Base-by-base conservation (phyloP, 1,140 invertebrate species). In the Drosophila willistoni region DNA sequence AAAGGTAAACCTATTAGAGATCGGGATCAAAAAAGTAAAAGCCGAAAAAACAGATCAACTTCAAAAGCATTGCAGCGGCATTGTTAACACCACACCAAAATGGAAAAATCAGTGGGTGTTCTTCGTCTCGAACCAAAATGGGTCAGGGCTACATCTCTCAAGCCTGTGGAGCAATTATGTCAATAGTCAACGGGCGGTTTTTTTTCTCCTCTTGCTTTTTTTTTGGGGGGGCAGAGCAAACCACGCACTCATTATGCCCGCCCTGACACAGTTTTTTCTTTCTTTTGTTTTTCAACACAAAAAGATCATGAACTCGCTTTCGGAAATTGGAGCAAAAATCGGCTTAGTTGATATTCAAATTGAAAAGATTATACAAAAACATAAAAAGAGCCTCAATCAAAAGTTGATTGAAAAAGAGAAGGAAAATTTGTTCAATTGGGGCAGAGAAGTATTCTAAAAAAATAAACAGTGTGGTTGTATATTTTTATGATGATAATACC, bases 231-330 rank as follows among this genome's bases (percentile, higher is more conserved):
- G 47, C 68, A 62, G 57, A 66, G 41, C 33, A 71, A 36, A 75
- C 71, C 74, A 77, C 71, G 71, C 61, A 75, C 81, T 85, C 81
- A 77, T 85, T 80, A 85, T 69, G 84, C 77, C 73, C 81, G 81
- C 81, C 59, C 71, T 84, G 81, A 83, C 81, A 81, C 66, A 83
- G 64, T 82, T 82, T 75, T 62, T 77, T 22, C 9, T 51, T 51
- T 51, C 44, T 51, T 51, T 51, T 10, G 44, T 51, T 47, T 47
- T 47, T 36, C 33, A 36, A 68, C 60, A 68, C 60, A 44, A 51
- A 60, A 64, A 81, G 81, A 73, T 85, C 83, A 71, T 87, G 82
- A 87, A 67, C 75, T 77, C 59, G 54, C 71, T 56, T 56, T 62
- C 36, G 12, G 51, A 64, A 64, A 56, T 47, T 42, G 39, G 64